Base-by-base conservation (phyloP, 2,113 vertebrate species). In the Cebidichthys violaceus region DNA sequence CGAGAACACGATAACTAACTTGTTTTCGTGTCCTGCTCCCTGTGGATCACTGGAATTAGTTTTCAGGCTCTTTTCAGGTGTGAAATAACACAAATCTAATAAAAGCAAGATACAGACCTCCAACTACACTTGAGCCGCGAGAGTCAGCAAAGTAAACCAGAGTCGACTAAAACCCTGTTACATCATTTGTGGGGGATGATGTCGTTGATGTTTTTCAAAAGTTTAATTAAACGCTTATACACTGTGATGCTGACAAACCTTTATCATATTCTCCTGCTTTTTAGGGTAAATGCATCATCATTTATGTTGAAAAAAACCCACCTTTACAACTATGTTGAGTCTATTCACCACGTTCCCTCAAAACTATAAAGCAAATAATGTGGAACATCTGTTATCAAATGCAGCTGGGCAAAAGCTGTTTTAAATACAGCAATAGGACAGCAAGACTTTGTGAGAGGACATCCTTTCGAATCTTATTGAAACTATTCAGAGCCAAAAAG, bases 31-130 rank as follows among this genome's bases (percentile, higher is more conserved):
- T 31, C 24, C 43, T 14, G 24, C 24, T 62, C n/a, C 52, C 71
- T 31, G 13, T 55, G 27, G n/a, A 37, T 45, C 43, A 41, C 11
- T 18, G 11, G 20, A 60, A 66, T 67, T 57, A 37, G 6, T 60
- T 77, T 61, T 50, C 52, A 72, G 37, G 55, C 31, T 66, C 20
- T 47, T 9, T 37, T 39, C 54, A 31, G 29, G 41, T 75, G 54
- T 81, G 54, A 52, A 18, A 68, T 17, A 57, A 72, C 27, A 33
- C 1, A 29, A 31, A 33, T 10, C 4, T 57, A 35, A 27, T 6
- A 37, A 41, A 60, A 6, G 6, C n/a, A 18, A 14, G 4, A 18
- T 45, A 43, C 24, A 4, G 13, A 52, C 8, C n/a, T 52, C 24
- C 45, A 31, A 37, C 31, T 60, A 6, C 39, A 39, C 39, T 57